Base-by-base conservation (phyloP, 2,797 vertebrate species). In the Danio aesculapii region DNA sequence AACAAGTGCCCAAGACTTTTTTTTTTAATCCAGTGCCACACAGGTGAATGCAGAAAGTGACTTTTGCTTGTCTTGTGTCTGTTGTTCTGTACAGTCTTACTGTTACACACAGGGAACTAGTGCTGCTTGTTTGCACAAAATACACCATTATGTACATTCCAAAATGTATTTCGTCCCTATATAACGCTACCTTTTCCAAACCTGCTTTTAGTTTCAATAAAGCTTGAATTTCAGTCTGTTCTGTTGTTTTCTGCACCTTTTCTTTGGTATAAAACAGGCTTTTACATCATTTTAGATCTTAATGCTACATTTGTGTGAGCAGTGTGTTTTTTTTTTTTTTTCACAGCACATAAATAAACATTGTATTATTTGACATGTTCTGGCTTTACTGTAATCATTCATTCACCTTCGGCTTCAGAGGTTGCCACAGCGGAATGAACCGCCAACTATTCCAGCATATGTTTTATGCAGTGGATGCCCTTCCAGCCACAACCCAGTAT, bases 51-150 rank as follows among this genome's bases (percentile, higher is more conserved):
- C 30, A 55, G 11, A 58, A 59, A 47, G 70, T 46, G 21, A 17
- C 58, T 59, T 7, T 41, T 69, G 16, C 7, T 30, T 2, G 53
- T 49, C 19, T 39, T 41, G n/a, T 41, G 44, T 59, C 11, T 59
- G 41, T 41, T 59, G 4, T 57, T 9, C 10, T 30, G 52, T 47
- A 58, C 14, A 59, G 5, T 39, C 39, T 3, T 0, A 2, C 59
- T 47, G 55, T 46, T 17, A 30, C 46, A 16, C 17, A 73, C 43
- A 5, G 19, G 17, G 17, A 73, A 47, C 55, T 47, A 73, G 13
- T 58, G 43, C 43, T 47, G 53, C 47, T 63, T 63, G 73, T 75
- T 62, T 75, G 46, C 57, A 49, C 21, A 75, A 63, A 75, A 43
- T 75, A 50, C 21, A 75, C 13, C 6, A 12, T 50, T 13, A 59